Evolutionary conservation across 2,113 vertebrate genomes (phyloP).

Genomic region (Myrmecophaga tridactyla): DNA sequence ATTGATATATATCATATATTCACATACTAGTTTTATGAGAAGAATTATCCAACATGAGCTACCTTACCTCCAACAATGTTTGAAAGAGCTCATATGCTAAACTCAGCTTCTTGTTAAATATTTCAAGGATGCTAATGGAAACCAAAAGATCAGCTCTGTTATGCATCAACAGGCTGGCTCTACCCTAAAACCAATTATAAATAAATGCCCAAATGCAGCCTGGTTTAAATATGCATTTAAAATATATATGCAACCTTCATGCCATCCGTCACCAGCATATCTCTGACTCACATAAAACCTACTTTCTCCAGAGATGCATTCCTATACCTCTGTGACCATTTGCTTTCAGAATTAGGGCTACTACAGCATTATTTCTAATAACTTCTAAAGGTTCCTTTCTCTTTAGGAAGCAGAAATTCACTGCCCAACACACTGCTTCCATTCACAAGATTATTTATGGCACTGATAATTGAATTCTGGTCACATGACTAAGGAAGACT

Average conservation of each 20-base stretch:
- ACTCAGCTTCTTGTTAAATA: slow-evolving; percentile 67
- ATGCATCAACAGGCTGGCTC: slow-evolving; percentile 69
- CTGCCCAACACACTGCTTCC: slow-evolving; percentile 79
- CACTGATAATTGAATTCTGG: slow-evolving; percentile 84
- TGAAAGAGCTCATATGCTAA: slow-evolving; percentile 28
- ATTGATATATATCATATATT: no score
- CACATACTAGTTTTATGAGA: background rate
- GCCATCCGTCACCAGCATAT: background rate
- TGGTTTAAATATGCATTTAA: slow-evolving; percentile 50
- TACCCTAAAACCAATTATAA: slow-evolving; percentile 76
- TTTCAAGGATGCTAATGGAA: slow-evolving; percentile 64
- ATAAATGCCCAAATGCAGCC: slow-evolving; percentile 59
- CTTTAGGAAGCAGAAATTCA: slow-evolving; percentile 78
- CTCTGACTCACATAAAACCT: slow-evolving; percentile 47
- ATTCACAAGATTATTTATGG: slow-evolving; percentile 85
- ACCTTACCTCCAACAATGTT: background rate
- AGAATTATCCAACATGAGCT: background rate
- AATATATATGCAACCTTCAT: slow-evolving; percentile 46
- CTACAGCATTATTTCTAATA: slow-evolving; percentile 73
- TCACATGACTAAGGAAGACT: slow-evolving; percentile 79
- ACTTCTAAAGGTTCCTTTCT: slow-evolving; percentile 74
- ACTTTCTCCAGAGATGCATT: background rate
- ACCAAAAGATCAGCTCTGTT: slow-evolving; percentile 65
- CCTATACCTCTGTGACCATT: slow-evolving; percentile 24
- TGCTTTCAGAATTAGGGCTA: slow-evolving; percentile 51